Evolutionary conservation across 2,113 vertebrate genomes (phyloP).

Genomic region (Thalassoma bifasciatum): DNA sequence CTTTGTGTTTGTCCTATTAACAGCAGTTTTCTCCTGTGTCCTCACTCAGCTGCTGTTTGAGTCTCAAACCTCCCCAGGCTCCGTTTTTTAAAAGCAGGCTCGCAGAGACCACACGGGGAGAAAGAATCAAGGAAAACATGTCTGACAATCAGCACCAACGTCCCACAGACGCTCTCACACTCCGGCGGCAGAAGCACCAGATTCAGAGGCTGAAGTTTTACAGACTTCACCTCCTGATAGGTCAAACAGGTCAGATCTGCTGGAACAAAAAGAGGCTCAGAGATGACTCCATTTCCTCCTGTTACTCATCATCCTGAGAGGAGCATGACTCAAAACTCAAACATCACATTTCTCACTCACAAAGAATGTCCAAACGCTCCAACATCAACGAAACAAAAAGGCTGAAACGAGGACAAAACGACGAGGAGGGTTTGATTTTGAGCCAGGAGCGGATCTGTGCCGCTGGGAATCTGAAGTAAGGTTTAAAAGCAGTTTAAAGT

Average conservation of each 20-base stretch:
- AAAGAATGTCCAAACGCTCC: constrained; percentile 77
- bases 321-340: constrained; percentile 74
- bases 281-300: constrained; percentile 67
- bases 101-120: constrained; percentile 70
- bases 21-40: constrained; percentile 9
- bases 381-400: constrained; percentile 69
- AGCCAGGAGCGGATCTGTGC: constrained; percentile 49
- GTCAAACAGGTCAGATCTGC: constrained; percentile 42
- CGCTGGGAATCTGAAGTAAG: constrained; percentile 64
- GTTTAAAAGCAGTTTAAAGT: constrained; percentile 72
- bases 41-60: constrained; percentile 23
- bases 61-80: constrained; percentile 21
- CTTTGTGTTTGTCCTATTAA: not conserved
- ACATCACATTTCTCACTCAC: constrained; percentile 69
- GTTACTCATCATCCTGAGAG: constrained; percentile 61
- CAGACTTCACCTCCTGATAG: not conserved
- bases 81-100: constrained; percentile 57
- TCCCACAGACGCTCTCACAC: constrained; percentile 31
- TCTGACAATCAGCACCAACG: constrained; percentile 64
- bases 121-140: constrained; percentile 70
- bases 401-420: constrained; percentile 27
- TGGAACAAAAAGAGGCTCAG: constrained; percentile 26
- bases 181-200: constrained; percentile 33
- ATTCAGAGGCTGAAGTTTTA: constrained; percentile 19
- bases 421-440: constrained; percentile 51